Evolutionary conservation across 2,888 invertebrate species (phyloP), one percentile per base, ranked within the genome.

Genomic region (Dorcus parallelipipedus): DNA sequence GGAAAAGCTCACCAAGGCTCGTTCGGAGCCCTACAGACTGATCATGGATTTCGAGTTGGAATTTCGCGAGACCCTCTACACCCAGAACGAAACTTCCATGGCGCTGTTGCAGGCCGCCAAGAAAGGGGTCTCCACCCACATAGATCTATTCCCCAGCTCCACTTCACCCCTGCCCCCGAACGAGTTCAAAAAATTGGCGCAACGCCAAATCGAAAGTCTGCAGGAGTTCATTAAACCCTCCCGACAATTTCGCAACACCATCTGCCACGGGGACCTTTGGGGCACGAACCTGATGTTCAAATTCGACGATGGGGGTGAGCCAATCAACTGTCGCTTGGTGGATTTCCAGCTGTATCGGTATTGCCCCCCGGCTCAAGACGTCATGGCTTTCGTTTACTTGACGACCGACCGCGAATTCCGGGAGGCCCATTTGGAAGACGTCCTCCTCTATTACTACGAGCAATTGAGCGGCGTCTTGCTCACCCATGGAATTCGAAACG

Each of bases 241-340:
- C 0, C 53, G 60, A 3, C 73, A 69, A 51, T 79, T 71, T 59
- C 65, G 69, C 4, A 81, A 81, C 62, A 75, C 77, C 0, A 65
- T 81, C 1, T 69, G 69, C 9, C 81, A 82, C 59, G 80, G 77
- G 3, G 81, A 82, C 67, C 66, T 80, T 14, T 81, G 81, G 81
- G 72, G 78, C 0, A 80, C 80, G 54, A 82, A 82, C 62, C 58
- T 80, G 0, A 72, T 82, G 71, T 78, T 79, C 14, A 69, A 70
- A 56, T 60, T 59, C 41, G 66, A 60, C 20, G 41, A 53, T 38
- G 9, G 9, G 14, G 26, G 9, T 39, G 42, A 52, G 47, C 58
- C 64, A 3, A 17, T 58, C 9, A 52, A 64, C 52, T 75, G 74
- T 9, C 66, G 61, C 43, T 60, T 68, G 41, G 64, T 70, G 2